phyloP scores from a whole-genome alignment of 2,113 vertebrate genomes.

The Psilopsiagon aymara region DNA sequence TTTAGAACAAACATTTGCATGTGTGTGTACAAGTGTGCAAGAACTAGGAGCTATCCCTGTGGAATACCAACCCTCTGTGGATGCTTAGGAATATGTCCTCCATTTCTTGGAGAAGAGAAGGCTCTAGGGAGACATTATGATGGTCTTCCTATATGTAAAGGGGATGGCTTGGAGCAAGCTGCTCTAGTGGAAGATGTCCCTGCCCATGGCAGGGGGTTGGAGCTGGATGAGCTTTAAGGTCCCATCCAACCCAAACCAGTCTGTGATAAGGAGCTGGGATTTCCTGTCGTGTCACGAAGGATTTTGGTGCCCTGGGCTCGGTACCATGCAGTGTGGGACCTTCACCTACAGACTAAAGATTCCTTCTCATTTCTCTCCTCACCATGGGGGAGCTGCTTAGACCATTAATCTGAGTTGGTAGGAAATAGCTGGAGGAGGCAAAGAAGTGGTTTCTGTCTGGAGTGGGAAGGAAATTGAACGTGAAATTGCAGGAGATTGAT shows the following conservation, averaged over 20 bases:
- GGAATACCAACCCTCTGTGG: too few relatives aligned
- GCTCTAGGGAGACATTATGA: not conserved
- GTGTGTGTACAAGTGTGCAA: rapidly evolving
- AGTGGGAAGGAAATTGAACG: not conserved
- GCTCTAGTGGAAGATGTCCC: not conserved
- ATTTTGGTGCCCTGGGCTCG: not conserved
- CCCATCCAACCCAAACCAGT: not conserved
- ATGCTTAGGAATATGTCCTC: not conserved
- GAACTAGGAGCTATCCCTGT: rapidly evolving
- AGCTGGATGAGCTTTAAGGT: not conserved
- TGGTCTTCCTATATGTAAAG: not conserved
- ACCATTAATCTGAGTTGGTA: not conserved
- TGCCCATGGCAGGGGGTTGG: not conserved
- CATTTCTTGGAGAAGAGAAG: not conserved
- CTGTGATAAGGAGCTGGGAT: not conserved
- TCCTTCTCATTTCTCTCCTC: rapidly evolving
- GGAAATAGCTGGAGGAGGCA: not conserved
- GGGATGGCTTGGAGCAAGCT: not conserved
- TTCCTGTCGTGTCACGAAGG: not conserved
- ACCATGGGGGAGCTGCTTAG: not conserved
- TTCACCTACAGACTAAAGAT: not conserved
- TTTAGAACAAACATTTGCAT: rapidly evolving
- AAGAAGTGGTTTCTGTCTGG: not conserved
- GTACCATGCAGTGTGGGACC: rapidly evolving
- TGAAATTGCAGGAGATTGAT: not conserved